phyloP scores from a whole-genome alignment of 2,113 vertebrate genomes.

The Hyaena hyaena region DNA sequence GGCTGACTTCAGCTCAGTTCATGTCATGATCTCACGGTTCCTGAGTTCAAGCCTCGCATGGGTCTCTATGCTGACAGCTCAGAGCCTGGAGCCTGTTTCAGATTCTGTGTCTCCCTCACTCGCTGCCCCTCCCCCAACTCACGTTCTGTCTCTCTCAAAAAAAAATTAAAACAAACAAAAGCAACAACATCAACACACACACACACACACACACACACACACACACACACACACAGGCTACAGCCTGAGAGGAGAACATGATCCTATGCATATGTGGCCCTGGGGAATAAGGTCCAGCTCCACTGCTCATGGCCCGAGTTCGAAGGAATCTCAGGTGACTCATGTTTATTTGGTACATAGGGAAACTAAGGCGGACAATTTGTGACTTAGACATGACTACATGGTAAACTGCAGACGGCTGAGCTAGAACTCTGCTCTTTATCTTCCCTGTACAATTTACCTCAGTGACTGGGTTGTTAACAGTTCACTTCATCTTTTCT shows the following conservation, averaged over 20 bases:
- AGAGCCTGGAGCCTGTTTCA: no score
- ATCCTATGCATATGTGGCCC: background rate
- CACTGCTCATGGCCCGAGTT: background rate
- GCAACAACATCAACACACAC: background rate
- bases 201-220: background rate
- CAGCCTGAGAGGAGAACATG: background rate
- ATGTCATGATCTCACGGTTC: no score
- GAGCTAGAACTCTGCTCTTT: background rate
- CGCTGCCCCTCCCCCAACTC: no score
- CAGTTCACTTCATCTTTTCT: constrained; percentile 6
- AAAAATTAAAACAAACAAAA: background rate
- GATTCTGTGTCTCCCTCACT: no score
- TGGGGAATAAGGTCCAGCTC: background rate
- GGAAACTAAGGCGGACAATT: background rate
- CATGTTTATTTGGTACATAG: background rate
- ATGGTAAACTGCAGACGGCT: background rate
- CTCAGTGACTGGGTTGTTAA: background rate
- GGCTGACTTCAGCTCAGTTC: no score
- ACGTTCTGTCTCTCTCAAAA: no score
- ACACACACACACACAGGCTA: background rate
- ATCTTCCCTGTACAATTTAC: background rate
- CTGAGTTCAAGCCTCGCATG: no score
- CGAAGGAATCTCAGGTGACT: background rate
- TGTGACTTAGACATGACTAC: background rate
- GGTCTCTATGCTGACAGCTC: no score